Evolutionary conservation across 2,888 invertebrate species (phyloP), one percentile per base, ranked within the genome.

Genomic region (Colletes collaris): DNA sequence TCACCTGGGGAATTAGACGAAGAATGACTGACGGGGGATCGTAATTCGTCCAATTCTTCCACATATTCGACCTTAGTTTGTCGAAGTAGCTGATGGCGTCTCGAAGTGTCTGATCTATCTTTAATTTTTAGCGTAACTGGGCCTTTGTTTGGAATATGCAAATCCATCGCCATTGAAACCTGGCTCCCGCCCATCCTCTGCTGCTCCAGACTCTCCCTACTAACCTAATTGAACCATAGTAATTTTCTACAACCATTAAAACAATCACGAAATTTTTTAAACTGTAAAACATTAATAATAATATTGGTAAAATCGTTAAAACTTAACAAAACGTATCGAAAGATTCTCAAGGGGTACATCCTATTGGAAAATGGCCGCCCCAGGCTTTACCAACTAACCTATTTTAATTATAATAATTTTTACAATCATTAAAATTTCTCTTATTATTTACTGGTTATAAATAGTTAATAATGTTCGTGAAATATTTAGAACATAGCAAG

Each of bases 1-100:
- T 35, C 49, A 90, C 91, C 89, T 87, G 89, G 82, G 49, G 89
- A 85, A 76, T 89, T 90, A 46, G 91, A 88, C 19, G 91, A 89
- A 13, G 79, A 79, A 6, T 86, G 84, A 66, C 67, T 79, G 4
- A 76, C 81, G 0, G 80, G 80, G 6, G 76, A 75, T 55, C 86
- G 89, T 56, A 80, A 67, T 58, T 90, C 90, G 8, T 90, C 90
- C n/a, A 90, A 92, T 69, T 95, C 95, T 69, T 96, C 95, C 56
- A 96, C 95, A 85, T 97, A 96, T 82, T 96, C 95, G 50, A 97
- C 95, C 62, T 96, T 96, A 83, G 96, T 95, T 90, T 97, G 97
- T 7, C 97, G 93, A 8, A 96, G 94, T 58, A 97, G 94, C 63
- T 97, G 95, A 89, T 97, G 96, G 58, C 97, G 94, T 63, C 96